Conservation (phyloP, 2,888 invertebrate species). For the Cataglyphis livida region DNA sequence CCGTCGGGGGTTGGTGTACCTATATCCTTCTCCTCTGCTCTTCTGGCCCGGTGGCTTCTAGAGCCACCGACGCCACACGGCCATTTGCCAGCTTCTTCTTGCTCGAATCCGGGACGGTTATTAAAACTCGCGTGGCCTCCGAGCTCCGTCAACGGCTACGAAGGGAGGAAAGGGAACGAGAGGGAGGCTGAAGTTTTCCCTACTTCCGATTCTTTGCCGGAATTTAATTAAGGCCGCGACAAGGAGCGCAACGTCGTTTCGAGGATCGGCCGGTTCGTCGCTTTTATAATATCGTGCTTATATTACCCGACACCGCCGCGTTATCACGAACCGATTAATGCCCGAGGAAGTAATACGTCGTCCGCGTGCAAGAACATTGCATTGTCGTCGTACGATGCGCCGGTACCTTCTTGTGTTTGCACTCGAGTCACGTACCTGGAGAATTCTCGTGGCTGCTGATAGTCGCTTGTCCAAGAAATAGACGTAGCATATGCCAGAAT, state of each 20-base stretch:
- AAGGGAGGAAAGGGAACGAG: background rate
- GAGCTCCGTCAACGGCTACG: slow-evolving; percentile 45
- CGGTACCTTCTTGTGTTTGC: slow-evolving; percentile 46
- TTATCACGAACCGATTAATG: slow-evolving; percentile 54
- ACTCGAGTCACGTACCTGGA: slow-evolving; percentile 51
- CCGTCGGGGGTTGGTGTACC: slow-evolving; percentile 66
- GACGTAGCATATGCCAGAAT: slow-evolving; percentile 19
- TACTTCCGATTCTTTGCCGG: slow-evolving; percentile 72
- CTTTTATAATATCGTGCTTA: slow-evolving; percentile 59
- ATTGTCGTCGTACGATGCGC: slow-evolving; percentile 47
- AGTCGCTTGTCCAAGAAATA: slow-evolving; percentile 52
- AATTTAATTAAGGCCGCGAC: slow-evolving; percentile 76
- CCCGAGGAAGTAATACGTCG: slow-evolving; percentile 52
- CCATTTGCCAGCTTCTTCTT: slow-evolving; percentile 81
- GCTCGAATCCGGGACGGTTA: slow-evolving; percentile 75
- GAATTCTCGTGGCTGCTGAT: slow-evolving; percentile 50
- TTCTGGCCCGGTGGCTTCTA: slow-evolving; percentile 64
- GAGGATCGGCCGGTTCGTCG: slow-evolving; percentile 50
- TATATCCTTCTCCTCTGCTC: slow-evolving; percentile 42
- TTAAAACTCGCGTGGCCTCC: slow-evolving; percentile 77
- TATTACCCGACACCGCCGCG: slow-evolving; percentile 40
- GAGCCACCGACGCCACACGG: slow-evolving; percentile 73
- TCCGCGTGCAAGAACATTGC: slow-evolving; percentile 51
- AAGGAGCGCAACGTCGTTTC: slow-evolving; percentile 59
- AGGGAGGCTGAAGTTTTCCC: slow-evolving; percentile 64